Conservation (phyloP, 2,113 vertebrate genomes). For the Noturus placidus region DNA sequence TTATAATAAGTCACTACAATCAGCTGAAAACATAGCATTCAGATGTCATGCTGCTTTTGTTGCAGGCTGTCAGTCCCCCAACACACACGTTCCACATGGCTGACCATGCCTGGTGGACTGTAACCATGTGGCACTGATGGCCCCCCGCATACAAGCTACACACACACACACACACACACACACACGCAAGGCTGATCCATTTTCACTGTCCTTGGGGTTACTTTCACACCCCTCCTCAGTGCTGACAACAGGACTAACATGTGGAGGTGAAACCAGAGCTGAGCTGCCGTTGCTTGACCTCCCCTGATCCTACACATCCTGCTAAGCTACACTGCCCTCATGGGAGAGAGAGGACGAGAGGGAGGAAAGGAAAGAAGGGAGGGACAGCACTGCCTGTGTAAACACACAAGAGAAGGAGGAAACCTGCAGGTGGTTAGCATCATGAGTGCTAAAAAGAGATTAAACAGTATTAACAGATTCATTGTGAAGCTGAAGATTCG, state of each 20-base stretch:
- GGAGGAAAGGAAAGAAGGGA: slow-evolving; percentile 7
- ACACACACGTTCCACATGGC: slow-evolving; percentile 55
- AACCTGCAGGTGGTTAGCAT: not conserved
- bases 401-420: slow-evolving; percentile 39
- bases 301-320: slow-evolving; percentile 42
- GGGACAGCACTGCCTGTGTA: slow-evolving; percentile 19
- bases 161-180: slow-evolving; percentile 31
- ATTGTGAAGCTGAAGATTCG: slow-evolving; percentile 26
- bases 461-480: slow-evolving; percentile 33
- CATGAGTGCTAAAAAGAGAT: slow-evolving; percentile 10
- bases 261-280: slow-evolving; percentile 54
- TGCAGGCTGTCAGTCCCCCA: slow-evolving; percentile 50
- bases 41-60: slow-evolving; percentile 47
- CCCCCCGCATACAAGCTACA: slow-evolving; percentile 28
- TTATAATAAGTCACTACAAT: slow-evolving; percentile 62
- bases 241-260: slow-evolving; percentile 53
- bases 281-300: slow-evolving; percentile 47
- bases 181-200: slow-evolving; percentile 44
- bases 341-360: slow-evolving; percentile 20
- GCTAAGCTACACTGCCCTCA: slow-evolving; percentile 52
- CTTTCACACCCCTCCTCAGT: slow-evolving; percentile 51
- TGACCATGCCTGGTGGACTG: slow-evolving; percentile 53
- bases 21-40: slow-evolving; percentile 51
- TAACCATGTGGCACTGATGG: slow-evolving; percentile 54
- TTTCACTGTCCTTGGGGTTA: slow-evolving; percentile 52